These are phyloP conservation scores for Oxygymnocypris stewartii DNA, from an alignment of 2,113 vertebrate species.

Conservation along the genomic window DNA sequence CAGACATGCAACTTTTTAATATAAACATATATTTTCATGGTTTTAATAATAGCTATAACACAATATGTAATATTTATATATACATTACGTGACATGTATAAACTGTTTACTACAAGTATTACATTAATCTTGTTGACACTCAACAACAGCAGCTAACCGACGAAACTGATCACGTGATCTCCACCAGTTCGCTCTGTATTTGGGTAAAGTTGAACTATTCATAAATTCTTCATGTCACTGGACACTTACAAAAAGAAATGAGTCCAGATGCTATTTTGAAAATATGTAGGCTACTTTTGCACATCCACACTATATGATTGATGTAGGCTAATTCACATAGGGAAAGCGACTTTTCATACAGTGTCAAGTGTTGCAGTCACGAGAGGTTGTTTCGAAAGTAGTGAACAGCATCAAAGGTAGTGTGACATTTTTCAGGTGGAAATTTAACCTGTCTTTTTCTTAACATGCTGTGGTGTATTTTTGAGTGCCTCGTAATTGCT, in stretches of 20 bases:
- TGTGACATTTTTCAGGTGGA: not conserved
- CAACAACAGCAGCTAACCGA: not conserved
- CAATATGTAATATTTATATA: too few relatives aligned
- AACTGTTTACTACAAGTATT: not conserved
- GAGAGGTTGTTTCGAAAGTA: not conserved
- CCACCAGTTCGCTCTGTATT: not conserved
- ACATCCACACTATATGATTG: not conserved
- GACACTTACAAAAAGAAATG: not conserved
- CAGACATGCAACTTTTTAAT: not conserved
- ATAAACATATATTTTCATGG: not conserved
- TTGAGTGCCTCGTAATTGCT: conserved; percentile 44
- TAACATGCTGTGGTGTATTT: conserved; percentile 28
- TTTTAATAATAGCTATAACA: too few relatives aligned
- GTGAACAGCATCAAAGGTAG: not conserved
- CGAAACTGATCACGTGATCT: not conserved
- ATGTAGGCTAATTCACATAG: not conserved
- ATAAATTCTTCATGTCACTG: not conserved
- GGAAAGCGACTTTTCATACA: not conserved
- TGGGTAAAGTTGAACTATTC: not conserved
- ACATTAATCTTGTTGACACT: not conserved
- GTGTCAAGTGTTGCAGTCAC: not conserved
- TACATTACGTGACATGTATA: too few relatives aligned
- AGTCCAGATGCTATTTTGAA: not conserved
- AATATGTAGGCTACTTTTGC: not conserved
- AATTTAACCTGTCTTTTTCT: not conserved